Percentiles rank a stretch among this genome's conserved stretches.
Evolutionary conservation across 1,140 invertebrate species (phyloP).

Genomic region (Holotrichia oblita): DNA sequence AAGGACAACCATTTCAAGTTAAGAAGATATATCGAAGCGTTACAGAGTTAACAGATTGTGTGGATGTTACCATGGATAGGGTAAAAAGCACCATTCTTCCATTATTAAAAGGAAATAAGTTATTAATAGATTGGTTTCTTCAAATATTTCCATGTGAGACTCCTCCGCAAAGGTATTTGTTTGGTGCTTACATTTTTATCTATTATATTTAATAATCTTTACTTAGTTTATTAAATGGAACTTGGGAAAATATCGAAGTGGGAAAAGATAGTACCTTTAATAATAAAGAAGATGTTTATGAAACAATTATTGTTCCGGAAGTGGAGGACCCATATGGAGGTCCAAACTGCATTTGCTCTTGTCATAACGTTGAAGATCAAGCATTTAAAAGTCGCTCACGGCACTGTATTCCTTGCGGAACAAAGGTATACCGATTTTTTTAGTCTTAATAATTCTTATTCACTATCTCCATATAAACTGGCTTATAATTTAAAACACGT

Average conservation of each 20-base stretch:
- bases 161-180: slow-evolving; percentile 73
- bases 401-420: slow-evolving; percentile 73
- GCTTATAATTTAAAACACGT: too few species aligned
- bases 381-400: slow-evolving; percentile 63
- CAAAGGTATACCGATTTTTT: slow-evolving; percentile 61
- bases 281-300: slow-evolving; percentile 62
- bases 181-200: background rate
- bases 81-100: slow-evolving; percentile 75
- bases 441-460: background rate
- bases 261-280: slow-evolving; percentile 61
- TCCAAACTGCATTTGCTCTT: slow-evolving; percentile 69
- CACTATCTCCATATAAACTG: too few species aligned
- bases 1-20: slow-evolving; percentile 76
- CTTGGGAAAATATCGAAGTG: slow-evolving; percentile 65
- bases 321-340: slow-evolving; percentile 71
- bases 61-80: slow-evolving; percentile 69
- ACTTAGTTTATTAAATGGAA: slow-evolving; percentile 54
- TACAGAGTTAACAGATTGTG: slow-evolving; percentile 68
- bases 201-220: slow-evolving; percentile 20
- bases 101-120: slow-evolving; percentile 79
- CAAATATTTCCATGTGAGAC: slow-evolving; percentile 77
- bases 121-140: slow-evolving; percentile 80
- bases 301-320: slow-evolving; percentile 62
- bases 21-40: slow-evolving; percentile 78
- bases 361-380: slow-evolving; percentile 64